Base-by-base conservation (phyloP, 2,797 vertebrate species). In the Pangasius macronema region DNA sequence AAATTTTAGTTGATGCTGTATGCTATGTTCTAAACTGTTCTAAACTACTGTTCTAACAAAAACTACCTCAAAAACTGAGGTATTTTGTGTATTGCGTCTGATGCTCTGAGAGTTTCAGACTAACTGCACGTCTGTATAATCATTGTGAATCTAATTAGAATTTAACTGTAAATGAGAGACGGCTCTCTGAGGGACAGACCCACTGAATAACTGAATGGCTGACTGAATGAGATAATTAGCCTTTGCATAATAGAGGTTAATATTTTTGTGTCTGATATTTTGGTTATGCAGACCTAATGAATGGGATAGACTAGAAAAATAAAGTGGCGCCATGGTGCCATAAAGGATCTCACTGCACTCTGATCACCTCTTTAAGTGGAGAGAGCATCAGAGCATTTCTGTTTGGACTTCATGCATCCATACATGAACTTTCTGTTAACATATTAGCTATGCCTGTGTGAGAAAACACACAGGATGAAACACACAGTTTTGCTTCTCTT, bases 201-300 rank as follows among this genome's bases (percentile, higher is more conserved):
- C 67, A 73, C 55, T 89, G 75, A 89, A 87, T 89, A 86, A 82
- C 82, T 84, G 55, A 87, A 89, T 79, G 63, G 82, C 76, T 84
- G 82, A 87, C 65, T 86, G 83, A 90, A 88, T 83, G 70, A 87
- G 70, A 88, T 90, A 88, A 90, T 88, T 89, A 88, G 59, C 87
- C 86, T 82, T 79, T 27, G 73, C 36, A 85, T 81, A 85, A 89
- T 72, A 53, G 53, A 75, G 55, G 14, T 53, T 80, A 5, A 85
- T 53, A 75, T 82, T n/a, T 86, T 87, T 75, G 36, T 59, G 49
- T 57, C 49, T 86, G 81, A 88, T 88, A 84, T 86, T 87, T 87
- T 82, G 81, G 68, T 82, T 87, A 86, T 88, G 67, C 53, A 65
- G 75, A 65, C 61, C 72, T 88, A 90, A 89, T 86, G 84, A 88